Conservation (phyloP, 2,888 invertebrate genomes). For the Isotomurus palustris region DNA sequence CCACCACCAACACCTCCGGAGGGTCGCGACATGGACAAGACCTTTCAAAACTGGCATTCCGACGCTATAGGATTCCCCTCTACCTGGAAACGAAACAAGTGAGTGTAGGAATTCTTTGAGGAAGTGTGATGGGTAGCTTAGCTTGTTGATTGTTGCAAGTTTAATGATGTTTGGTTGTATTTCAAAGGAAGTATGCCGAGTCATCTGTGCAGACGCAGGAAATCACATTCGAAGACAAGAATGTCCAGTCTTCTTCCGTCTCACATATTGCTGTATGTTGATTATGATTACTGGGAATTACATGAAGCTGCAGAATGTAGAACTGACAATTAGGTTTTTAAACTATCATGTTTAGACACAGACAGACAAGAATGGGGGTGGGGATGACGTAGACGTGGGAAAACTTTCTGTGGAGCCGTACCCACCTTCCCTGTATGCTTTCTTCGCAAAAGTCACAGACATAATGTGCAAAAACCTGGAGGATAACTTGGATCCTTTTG, state of each 20-base stretch:
- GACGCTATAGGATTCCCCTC: slow-evolving; percentile 16
- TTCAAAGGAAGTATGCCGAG: slow-evolving; percentile 14
- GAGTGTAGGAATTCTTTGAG: background rate
- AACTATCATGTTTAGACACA: too few species aligned
- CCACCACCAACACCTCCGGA: too few species aligned
- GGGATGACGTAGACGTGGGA: background rate
- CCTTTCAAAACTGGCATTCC: slow-evolving; percentile 11
- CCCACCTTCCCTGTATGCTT: slow-evolving; percentile 43
- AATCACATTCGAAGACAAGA: slow-evolving; percentile 20
- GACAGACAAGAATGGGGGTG: too few species aligned
- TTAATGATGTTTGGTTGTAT: too few species aligned
- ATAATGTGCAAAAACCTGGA: slow-evolving; percentile 35
- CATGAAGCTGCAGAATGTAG: background rate
- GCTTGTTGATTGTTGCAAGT: too few species aligned
- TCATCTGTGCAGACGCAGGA: slow-evolving; percentile 30
- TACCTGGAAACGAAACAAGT: slow-evolving; percentile 34
- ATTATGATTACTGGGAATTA: background rate
- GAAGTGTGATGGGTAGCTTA: background rate
- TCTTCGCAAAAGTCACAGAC: slow-evolving; percentile 41
- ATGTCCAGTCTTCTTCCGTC: slow-evolving; percentile 22
- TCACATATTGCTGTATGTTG: background rate
- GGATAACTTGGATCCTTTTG: slow-evolving; percentile 39
- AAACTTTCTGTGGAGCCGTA: too few species aligned
- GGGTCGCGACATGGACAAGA: background rate
- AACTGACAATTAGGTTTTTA: background rate